phyloP scores from a whole-genome alignment of 2,797 vertebrate genomes.

The Rhadinocentrus ornatus region DNA sequence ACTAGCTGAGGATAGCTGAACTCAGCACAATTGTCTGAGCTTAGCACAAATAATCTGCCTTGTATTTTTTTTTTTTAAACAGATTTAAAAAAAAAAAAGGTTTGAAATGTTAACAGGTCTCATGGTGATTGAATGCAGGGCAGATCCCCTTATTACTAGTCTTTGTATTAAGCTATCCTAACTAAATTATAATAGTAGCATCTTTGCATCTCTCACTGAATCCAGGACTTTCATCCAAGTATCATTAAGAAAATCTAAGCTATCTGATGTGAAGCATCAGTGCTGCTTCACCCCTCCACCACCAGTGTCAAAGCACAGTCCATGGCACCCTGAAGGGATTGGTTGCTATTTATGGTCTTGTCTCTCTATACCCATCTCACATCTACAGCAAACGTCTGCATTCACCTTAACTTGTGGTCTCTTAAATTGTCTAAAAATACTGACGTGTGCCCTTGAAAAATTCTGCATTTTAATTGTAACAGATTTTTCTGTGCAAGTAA shows the following conservation, averaged over 20 bases:
- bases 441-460: background rate
- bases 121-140: background rate
- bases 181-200: background rate
- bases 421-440: background rate
- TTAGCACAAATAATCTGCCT: background rate
- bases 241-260: background rate
- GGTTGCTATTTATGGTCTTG: slow-evolving; percentile 24
- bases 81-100: too few relatives aligned
- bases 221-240: background rate
- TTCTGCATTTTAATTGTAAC: background rate
- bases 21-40: background rate
- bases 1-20: background rate
- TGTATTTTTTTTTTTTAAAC: background rate
- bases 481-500: background rate
- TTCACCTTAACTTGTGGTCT: background rate
- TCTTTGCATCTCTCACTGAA: background rate
- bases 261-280: background rate
- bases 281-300: background rate
- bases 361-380: slow-evolving; percentile 15
- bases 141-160: too few relatives aligned
- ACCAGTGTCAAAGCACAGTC: slow-evolving; percentile 14
- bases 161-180: background rate
- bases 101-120: background rate
- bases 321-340: slow-evolving; percentile 6
- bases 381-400: slow-evolving; percentile 2